phyloP scores from a whole-genome alignment of 1,140 invertebrate genomes.

The Lysiphlebus fabarum region DNA sequence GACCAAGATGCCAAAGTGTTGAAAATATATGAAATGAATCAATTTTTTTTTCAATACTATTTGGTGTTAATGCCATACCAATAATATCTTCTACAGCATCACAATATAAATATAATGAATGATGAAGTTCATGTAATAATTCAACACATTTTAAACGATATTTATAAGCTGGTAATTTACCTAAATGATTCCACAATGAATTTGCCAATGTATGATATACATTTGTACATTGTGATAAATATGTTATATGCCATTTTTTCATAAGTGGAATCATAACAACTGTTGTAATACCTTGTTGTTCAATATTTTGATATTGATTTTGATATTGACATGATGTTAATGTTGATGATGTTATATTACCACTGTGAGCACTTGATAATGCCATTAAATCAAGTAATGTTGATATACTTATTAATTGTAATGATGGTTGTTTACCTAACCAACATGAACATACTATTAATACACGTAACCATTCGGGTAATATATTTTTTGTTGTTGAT shows the following conservation, averaged over 20 bases:
- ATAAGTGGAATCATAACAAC: constrained; percentile 68
- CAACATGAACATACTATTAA: constrained; percentile 69
- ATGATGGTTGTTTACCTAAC: constrained; percentile 56
- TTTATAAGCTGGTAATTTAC: constrained; percentile 58
- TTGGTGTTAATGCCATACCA: constrained; percentile 55
- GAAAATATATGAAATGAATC: constrained; percentile 74
- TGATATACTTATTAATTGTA: constrained; percentile 69
- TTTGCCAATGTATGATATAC: constrained; percentile 66
- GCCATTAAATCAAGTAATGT: constrained; percentile 75
- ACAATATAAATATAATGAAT: constrained; percentile 68
- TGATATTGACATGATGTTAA: background rate
- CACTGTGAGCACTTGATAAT: constrained; percentile 59
- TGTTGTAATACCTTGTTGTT: constrained; percentile 59
- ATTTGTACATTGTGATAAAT: constrained; percentile 63
- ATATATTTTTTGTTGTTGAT: too few relatives aligned
- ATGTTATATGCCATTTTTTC: constrained; percentile 63
- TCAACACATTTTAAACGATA: constrained; percentile 66
- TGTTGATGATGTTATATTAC: constrained; percentile 47
- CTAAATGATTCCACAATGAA: constrained; percentile 68
- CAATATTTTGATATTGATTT: constrained; percentile 30
- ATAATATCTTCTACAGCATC: constrained; percentile 71
- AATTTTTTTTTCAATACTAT: constrained; percentile 57
- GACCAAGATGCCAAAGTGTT: constrained; percentile 75
- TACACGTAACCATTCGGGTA: constrained; percentile 76
- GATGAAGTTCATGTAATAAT: constrained; percentile 69